These are phyloP conservation scores for Anoplopoma fimbria DNA, from an alignment of 2,113 vertebrate genomes.

Conservation along the genomic window DNA sequence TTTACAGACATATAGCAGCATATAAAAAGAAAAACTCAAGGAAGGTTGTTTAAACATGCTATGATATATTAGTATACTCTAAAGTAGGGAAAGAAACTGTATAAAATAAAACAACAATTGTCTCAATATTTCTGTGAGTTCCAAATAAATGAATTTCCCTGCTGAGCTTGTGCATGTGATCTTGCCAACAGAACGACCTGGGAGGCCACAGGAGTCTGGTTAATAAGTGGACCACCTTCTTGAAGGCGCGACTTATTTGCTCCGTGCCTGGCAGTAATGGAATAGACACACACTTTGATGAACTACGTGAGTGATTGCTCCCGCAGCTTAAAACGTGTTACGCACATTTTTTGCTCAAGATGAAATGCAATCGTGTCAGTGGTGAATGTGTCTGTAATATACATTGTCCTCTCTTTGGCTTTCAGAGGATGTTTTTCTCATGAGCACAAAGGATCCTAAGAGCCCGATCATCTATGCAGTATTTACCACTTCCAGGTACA, in stretches of 20 bases:
- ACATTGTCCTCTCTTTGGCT: slow-evolving; percentile 26
- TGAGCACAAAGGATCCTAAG: slow-evolving; percentile 98
- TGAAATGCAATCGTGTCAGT: neutral
- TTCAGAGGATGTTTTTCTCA: slow-evolving; percentile 96
- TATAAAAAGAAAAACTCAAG: neutral
- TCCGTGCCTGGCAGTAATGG: slow-evolving; percentile 96
- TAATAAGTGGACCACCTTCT: slow-evolving; percentile 98
- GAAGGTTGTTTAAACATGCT: neutral
- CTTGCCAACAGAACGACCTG: slow-evolving; percentile 91
- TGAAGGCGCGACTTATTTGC: slow-evolving; percentile 96
- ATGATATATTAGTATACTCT: neutral
- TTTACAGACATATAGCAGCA: neutral
- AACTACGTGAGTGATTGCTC: slow-evolving; percentile 90
- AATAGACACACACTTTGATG: slow-evolving; percentile 98
- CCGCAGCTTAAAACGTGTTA: neutral
- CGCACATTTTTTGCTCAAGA: neutral
- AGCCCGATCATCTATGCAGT: slow-evolving; percentile 96
- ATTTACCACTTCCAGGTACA: slow-evolving; percentile 98
- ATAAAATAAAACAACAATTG: neutral
- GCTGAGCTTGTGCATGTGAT: slow-evolving; percentile 20
- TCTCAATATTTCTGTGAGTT: neutral
- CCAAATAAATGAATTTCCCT: neutral
- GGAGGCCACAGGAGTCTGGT: slow-evolving; percentile 98
- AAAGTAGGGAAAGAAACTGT: neutral
- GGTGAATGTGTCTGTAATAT: neutral